These are phyloP conservation scores for Tiliacea citrago DNA, from an alignment of 2,888 invertebrate genomes.

Conservation along the genomic window DNA sequence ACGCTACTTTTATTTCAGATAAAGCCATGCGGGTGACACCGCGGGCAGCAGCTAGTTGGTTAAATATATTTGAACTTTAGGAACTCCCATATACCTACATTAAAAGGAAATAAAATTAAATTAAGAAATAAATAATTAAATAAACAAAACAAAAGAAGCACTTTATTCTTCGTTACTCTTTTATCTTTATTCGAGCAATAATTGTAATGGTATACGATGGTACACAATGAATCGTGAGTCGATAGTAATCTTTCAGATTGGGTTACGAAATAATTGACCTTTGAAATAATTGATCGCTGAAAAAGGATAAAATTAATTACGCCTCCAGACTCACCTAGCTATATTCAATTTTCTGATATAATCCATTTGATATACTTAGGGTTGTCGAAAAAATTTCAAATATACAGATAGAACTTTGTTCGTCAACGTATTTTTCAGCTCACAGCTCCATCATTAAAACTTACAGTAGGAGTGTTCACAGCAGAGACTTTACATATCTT, in stretches of 20 bases:
- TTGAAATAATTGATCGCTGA: constrained; percentile 55
- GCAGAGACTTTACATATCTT: neutral
- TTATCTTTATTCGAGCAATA: constrained; percentile 8
- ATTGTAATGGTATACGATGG: constrained; percentile 26
- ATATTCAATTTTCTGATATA: constrained; percentile 56
- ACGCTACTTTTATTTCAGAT: too few relatives aligned
- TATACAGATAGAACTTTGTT: neutral
- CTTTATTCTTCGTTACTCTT: constrained; percentile 15
- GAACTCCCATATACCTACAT: neutral
- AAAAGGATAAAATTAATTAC: constrained; percentile 56
- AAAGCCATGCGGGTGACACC: too few relatives aligned
- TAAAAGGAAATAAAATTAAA: constrained; percentile 34
- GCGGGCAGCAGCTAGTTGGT: too few relatives aligned
- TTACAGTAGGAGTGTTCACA: neutral
- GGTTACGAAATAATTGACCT: constrained; percentile 51
- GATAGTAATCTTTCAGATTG: constrained; percentile 43
- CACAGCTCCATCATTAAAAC: constrained; percentile 18
- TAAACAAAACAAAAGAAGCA: constrained; percentile 16
- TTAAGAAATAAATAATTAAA: constrained; percentile 26
- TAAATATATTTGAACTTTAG: constrained; percentile 3
- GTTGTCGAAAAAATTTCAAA: constrained; percentile 28
- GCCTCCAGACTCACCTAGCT: constrained; percentile 26
- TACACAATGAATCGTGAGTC: constrained; percentile 25
- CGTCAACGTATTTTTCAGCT: neutral
- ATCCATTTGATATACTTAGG: constrained; percentile 50